phyloP scores from a whole-genome alignment of 1,140 invertebrate genomes.

The Drosophila busckii region DNA sequence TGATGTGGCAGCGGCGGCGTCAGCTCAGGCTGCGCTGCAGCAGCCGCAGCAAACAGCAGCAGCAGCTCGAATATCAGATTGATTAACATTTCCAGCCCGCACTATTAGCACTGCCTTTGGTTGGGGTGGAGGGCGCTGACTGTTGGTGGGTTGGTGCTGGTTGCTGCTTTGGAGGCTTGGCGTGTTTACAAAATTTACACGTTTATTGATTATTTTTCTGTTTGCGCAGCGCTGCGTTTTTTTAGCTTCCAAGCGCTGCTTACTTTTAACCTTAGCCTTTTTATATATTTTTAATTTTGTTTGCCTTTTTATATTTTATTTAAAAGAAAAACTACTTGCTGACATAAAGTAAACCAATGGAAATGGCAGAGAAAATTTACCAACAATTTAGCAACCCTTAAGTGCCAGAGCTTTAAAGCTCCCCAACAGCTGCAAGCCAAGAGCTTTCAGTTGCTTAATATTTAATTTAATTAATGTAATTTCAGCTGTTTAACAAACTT shows the following conservation, averaged over 20 bases:
- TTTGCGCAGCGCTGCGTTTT: too few species aligned
- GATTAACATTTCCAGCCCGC: slow-evolving; percentile 28
- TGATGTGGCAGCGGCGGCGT: slow-evolving; percentile 37
- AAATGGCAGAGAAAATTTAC: slow-evolving; percentile 42
- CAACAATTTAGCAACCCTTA: slow-evolving; percentile 32
- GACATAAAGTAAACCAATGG: slow-evolving; percentile 61
- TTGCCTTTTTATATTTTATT: not conserved
- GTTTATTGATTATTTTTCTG: slow-evolving; percentile 64
- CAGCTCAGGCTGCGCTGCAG: slow-evolving; percentile 46
- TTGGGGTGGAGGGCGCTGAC: slow-evolving; percentile 42
- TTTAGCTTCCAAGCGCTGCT: slow-evolving; percentile 2
- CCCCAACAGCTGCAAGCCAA: slow-evolving; percentile 38
- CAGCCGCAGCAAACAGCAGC: slow-evolving; percentile 23
- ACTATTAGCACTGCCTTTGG: slow-evolving; percentile 21
- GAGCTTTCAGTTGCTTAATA: too few species aligned
- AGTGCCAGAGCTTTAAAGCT: slow-evolving; percentile 16
- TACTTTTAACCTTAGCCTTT: slow-evolving; percentile 3
- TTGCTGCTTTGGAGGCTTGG: slow-evolving; percentile 46
- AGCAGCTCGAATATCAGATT: slow-evolving; percentile 15
- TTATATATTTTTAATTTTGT: not conserved
- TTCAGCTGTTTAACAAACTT: too few species aligned
- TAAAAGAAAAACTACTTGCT: slow-evolving; percentile 1
- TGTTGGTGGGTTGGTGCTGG: slow-evolving; percentile 1
- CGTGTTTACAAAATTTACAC: slow-evolving; percentile 71
- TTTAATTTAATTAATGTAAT: too few species aligned